These are phyloP conservation scores for Oppia nitens DNA, from an alignment of 1,140 invertebrate species.

Conservation along the genomic window DNA sequence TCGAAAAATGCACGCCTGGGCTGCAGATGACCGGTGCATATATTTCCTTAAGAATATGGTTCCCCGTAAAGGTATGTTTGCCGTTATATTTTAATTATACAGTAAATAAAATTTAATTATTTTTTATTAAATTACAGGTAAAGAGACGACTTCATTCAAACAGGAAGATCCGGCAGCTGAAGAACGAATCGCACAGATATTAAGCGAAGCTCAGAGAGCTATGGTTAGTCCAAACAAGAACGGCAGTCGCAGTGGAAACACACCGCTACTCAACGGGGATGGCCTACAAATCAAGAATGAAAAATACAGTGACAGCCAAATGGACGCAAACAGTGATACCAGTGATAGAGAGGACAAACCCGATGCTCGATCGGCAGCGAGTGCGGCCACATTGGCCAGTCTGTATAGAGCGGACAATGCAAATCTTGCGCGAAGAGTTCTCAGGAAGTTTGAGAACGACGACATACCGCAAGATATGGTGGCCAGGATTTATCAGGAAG, in stretches of 20 bases:
- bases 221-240: slow-evolving; percentile 26
- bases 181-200: slow-evolving; percentile 79
- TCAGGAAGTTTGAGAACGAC: slow-evolving; percentile 40
- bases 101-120: neutral
- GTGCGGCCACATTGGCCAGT: slow-evolving; percentile 18
- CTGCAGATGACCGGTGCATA: slow-evolving; percentile 89
- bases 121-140: slow-evolving; percentile 36
- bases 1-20: slow-evolving; percentile 98
- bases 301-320: slow-evolving; percentile 14
- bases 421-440: neutral
- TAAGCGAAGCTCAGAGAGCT: slow-evolving; percentile 56
- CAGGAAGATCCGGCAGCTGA: slow-evolving; percentile 66
- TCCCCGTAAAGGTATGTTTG: slow-evolving; percentile 78
- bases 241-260: neutral
- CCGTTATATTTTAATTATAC: slow-evolving; percentile 8
- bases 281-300: slow-evolving; percentile 1
- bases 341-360: slow-evolving; percentile 4
- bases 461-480: slow-evolving; percentile 95
- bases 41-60: slow-evolving; percentile 91
- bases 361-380: slow-evolving; percentile 1
- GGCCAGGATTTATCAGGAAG: slow-evolving; percentile 87
- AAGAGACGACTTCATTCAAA: slow-evolving; percentile 38
- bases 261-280: slow-evolving; percentile 4
- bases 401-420: neutral
- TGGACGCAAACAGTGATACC: slow-evolving; percentile 6